These are phyloP conservation scores for Glyphotaelius pellucidus DNA, from an alignment of 2,888 invertebrate genomes.

Conservation along the genomic window DNA sequence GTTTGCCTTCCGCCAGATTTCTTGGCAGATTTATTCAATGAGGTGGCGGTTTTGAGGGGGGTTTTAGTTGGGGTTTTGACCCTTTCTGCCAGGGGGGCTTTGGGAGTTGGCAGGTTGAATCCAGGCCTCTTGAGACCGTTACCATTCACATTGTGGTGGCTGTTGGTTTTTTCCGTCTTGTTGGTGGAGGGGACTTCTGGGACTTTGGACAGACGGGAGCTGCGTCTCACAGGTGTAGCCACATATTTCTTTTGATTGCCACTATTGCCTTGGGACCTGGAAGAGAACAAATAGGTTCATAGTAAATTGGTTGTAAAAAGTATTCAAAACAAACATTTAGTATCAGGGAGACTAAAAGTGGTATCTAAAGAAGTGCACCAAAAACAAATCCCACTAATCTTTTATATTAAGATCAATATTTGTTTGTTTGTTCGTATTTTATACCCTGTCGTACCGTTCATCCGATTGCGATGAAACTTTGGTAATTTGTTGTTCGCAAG, in stretches of 20 bases:
- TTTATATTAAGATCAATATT: too few species aligned
- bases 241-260: constrained; percentile 55
- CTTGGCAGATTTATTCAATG: constrained; percentile 48
- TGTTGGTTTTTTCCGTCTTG: constrained; percentile 5
- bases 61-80: constrained; percentile 36
- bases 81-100: constrained; percentile 11
- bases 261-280: constrained; percentile 38
- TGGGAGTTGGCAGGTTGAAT: constrained; percentile 19
- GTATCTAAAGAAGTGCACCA: too few species aligned
- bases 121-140: constrained; percentile 6
- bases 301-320: not conserved
- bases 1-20: constrained; percentile 55
- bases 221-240: constrained; percentile 65
- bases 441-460: too few species aligned
- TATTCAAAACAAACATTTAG: not conserved
- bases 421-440: too few species aligned
- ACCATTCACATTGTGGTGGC: not conserved
- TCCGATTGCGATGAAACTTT: too few species aligned
- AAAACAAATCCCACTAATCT: too few species aligned
- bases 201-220: constrained; percentile 57
- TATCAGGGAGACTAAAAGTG: not conserved
- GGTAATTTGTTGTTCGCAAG: too few species aligned
- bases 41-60: constrained; percentile 3
- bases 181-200: not conserved
- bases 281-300: constrained; percentile 20